These are phyloP conservation scores for Eolophus roseicapilla DNA, from an alignment of 2,113 vertebrate genomes.

Conservation along the genomic window DNA sequence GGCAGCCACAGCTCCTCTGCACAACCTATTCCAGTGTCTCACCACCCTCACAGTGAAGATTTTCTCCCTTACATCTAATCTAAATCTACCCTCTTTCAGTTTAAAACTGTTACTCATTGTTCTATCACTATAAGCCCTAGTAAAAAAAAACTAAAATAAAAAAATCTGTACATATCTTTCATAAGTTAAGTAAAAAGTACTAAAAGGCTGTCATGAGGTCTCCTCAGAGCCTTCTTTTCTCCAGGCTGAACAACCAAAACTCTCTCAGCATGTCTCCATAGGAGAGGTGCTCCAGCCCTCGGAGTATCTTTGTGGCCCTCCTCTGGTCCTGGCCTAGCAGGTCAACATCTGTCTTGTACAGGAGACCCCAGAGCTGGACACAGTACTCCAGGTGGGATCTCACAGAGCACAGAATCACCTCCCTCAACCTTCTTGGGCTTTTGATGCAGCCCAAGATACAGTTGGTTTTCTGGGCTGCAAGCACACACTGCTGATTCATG, in stretches of 20 bases:
- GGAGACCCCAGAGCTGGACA: neutral
- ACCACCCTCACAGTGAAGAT: neutral
- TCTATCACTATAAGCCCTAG: neutral
- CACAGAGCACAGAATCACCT: neutral
- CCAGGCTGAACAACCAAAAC: neutral
- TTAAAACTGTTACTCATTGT: neutral
- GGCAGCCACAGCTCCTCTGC: neutral
- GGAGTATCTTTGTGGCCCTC: neutral
- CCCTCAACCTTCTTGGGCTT: neutral
- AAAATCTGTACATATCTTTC: neutral
- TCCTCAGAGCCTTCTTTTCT: neutral
- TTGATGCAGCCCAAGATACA: neutral
- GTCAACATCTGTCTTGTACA: neutral
- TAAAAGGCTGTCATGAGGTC: neutral
- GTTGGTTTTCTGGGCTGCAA: neutral
- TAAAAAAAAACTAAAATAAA: neutral
- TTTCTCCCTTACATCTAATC: neutral
- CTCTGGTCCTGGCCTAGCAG: neutral
- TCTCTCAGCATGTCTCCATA: neutral
- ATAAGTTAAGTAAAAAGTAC: neutral
- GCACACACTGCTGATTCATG: accelerated
- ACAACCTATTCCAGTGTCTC: neutral
- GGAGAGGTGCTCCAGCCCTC: neutral
- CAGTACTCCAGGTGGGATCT: neutral
- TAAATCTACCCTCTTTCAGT: neutral